Evolutionary conservation across 2,797 vertebrate genomes (phyloP).

Genomic region (Macropus fuliginosus): DNA sequence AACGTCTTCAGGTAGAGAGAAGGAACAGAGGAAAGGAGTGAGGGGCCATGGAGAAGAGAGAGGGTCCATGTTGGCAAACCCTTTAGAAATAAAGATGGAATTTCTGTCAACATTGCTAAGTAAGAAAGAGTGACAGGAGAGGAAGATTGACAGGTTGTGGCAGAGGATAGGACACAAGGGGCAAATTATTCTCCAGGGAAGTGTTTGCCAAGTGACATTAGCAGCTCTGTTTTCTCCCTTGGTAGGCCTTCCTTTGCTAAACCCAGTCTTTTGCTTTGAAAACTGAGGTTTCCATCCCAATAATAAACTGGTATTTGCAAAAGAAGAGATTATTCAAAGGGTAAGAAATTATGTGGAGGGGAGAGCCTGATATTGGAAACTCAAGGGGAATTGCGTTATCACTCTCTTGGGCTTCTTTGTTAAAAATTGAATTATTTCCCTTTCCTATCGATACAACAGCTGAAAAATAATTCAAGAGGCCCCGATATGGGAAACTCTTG

Average conservation of each 20-base stretch:
- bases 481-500: constrained; percentile 5
- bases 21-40: neutral
- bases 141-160: constrained; percentile 20
- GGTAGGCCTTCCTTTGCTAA: neutral
- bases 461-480: neutral
- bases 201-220: constrained; percentile 37
- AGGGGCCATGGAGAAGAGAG: neutral
- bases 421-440: neutral
- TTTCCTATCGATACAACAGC: neutral
- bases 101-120: constrained; percentile 35
- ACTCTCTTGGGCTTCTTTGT: neutral
- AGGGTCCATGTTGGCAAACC: neutral
- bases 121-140: constrained; percentile 59
- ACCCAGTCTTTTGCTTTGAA: neutral
- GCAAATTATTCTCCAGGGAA: constrained; percentile 26
- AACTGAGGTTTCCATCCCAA: neutral
- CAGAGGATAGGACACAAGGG: constrained; percentile 41
- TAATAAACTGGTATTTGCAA: constrained; percentile 5
- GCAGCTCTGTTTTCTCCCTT: neutral
- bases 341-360: constrained; percentile 40
- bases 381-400: constrained; percentile 32
- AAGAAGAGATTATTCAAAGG: constrained; percentile 21
- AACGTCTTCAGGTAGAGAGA: neutral
- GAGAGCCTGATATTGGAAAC: constrained; percentile 23
- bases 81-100: constrained; percentile 31